Evolutionary conservation across 2,888 invertebrate genomes (phyloP), one percentile per base, ranked within the genome.

Genomic region (Eupithecia subfuscata): DNA sequence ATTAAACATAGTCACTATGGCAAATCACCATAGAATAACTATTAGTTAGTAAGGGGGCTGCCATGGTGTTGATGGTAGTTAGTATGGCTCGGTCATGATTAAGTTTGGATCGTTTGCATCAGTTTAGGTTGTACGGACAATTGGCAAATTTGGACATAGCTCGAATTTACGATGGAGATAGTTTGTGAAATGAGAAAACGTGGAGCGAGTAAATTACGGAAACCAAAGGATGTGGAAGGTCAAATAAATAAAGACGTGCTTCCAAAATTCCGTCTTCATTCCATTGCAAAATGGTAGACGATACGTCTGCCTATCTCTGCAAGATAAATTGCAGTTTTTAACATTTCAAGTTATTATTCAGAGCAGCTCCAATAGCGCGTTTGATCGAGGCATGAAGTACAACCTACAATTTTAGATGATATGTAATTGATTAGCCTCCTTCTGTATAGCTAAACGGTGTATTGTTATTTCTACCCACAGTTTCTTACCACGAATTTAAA

Each of bases 11-110:
- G 64, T 67, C 18, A 70, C 65, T 77, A 77, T 60, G 43, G 70
- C 37, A 45, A 87, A 84, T 82, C 70, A 69, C 45, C 79, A 80
- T 79, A 82, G 84, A 85, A 84, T 81, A 73, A 0, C 43, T 18
- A 63, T 25, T 3, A 73, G 74, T 70, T 48, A 40, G 52, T 75
- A 75, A 5, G 70, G 30, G 52, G 86, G 84, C 83, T 74, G 70
- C 45, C 78, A 81, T 80, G 81, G 85, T 85, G 83, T 81, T 67
- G 12, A 5, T 45, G 56, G 65, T 34, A 77, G 71, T 69, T 43
- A 71, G n/a, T 76, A 71, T 8, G 2, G 69, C 12, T 76, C 64
- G 4, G n/a, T 30, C 48, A 67, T 65, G 76, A 71, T 65, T 74
- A 40, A 71, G 74, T 43, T 65, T 73, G 73, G 73, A 30, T 48